Evolutionary conservation across 2,797 vertebrate genomes (phyloP).

Genomic region (Monodelphis domestica): DNA sequence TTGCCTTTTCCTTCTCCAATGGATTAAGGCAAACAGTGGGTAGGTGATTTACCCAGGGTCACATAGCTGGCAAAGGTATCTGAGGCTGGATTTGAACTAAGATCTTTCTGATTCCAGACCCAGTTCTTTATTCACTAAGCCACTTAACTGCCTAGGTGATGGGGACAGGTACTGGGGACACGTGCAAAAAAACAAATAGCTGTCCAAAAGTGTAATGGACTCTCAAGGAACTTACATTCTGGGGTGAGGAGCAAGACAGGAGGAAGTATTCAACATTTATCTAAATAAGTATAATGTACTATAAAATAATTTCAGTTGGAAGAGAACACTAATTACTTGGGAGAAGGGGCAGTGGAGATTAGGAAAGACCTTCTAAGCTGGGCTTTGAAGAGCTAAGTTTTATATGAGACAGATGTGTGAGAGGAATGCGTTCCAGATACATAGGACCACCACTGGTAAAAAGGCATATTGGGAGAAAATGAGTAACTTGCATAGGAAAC

Average conservation of each 20-base stretch:
- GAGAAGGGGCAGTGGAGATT: neutral
- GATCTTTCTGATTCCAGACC: no score
- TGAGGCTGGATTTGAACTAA: no score
- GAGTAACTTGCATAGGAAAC: neutral
- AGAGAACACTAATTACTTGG: neutral
- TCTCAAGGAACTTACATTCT: neutral
- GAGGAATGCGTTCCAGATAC: neutral
- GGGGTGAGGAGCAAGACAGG: neutral
- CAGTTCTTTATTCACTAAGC: no score
- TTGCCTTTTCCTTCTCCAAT: no score
- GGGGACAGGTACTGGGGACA: no score
- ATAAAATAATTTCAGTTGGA: neutral
- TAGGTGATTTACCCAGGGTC: no score
- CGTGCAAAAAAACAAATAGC: neutral
- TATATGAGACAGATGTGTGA: neutral
- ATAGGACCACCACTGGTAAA: neutral
- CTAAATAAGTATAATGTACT: neutral
- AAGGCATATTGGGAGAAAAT: neutral
- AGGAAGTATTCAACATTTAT: neutral
- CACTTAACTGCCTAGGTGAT: no score
- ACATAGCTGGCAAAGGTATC: no score
- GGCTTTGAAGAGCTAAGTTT: neutral
- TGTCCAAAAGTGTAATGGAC: neutral
- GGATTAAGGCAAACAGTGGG: no score
- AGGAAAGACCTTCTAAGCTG: neutral